Conservation (phyloP, 2,113 vertebrate genomes). For the Anseranas semipalmata region DNA sequence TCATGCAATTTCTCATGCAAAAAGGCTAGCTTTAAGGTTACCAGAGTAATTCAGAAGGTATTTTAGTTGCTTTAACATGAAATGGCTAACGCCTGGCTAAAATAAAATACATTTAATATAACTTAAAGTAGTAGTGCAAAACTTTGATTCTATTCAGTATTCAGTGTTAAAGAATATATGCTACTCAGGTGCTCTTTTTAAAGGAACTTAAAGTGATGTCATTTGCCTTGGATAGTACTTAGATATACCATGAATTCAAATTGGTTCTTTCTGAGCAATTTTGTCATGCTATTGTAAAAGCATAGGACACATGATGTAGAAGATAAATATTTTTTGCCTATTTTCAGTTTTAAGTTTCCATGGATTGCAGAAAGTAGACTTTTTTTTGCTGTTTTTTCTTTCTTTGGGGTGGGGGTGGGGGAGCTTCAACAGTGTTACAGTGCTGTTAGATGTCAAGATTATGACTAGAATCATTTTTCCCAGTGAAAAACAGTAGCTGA, state of each 20-base stretch:
- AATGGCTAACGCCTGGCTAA: neutral
- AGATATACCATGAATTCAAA: neutral
- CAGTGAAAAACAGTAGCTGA: neutral
- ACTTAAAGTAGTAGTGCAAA: neutral
- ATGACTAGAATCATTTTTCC: neutral
- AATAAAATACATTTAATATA: neutral
- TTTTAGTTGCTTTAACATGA: constrained; percentile 29
- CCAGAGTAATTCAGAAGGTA: constrained; percentile 14
- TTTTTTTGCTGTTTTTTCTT: neutral
- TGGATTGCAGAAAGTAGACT: neutral
- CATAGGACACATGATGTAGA: neutral
- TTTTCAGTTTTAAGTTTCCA: neutral
- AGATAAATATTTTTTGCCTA: neutral
- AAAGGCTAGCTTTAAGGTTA: neutral
- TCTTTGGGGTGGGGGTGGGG: too few relatives aligned
- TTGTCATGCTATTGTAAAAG: neutral
- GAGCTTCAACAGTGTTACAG: neutral
- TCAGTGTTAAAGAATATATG: neutral
- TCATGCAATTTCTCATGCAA: neutral
- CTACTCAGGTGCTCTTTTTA: neutral
- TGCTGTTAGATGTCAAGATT: neutral
- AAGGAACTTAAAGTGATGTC: neutral
- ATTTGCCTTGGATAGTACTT: neutral
- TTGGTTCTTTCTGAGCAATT: neutral
- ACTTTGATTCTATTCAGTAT: constrained; percentile 1